Base-by-base conservation (phyloP, 2,797 vertebrate species). In the Nannoperca australis region DNA sequence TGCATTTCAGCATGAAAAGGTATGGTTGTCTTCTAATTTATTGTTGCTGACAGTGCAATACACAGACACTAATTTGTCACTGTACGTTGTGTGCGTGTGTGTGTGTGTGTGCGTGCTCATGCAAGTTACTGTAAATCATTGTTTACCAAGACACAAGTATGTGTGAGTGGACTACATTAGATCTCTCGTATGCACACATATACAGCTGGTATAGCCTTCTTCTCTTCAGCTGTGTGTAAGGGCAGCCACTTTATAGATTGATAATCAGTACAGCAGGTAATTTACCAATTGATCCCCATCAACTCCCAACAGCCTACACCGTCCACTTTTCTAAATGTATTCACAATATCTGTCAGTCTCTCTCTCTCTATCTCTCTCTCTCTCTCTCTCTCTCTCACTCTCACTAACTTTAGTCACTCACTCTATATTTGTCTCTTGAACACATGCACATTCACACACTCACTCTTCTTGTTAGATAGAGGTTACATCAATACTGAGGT, bases 241-340 rank as follows among this genome's bases (percentile, higher is more conserved):
- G 79, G 55, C 85, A 70, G 76, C 65, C 74, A 53, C 77, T 86
- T 78, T 82, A 83, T 79, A 62, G 86, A 91, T 89, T 83, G 64
- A 79, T 85, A 93, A 93, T 93, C 84, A 91, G 80, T 78, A 78
- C 60, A 75, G 76, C 88, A 75, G 92, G 85, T 91, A 81, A 94
- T 95, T 93, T 91, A 87, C 85, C 91, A 92, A 92, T 91, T 94
- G 93, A 95, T 92, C 90, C 67, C 70, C 77, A 92, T 91, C 90
- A 92, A 64, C 72, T 86, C 71, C 73, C 69, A 88, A 55, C 27
- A 81, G 82, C 54, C 22, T 68, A 60, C 62, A 71, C 14, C 47
- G 71, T 83, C 76, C 50, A 49, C 70, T 66, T 72, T 61, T 56
- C 45, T 56, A 6, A 59, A 27, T 76, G 34, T 50, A 65, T 73